Base-by-base conservation (phyloP, 2,797 vertebrate species). In the Pempheris klunzingeri region DNA sequence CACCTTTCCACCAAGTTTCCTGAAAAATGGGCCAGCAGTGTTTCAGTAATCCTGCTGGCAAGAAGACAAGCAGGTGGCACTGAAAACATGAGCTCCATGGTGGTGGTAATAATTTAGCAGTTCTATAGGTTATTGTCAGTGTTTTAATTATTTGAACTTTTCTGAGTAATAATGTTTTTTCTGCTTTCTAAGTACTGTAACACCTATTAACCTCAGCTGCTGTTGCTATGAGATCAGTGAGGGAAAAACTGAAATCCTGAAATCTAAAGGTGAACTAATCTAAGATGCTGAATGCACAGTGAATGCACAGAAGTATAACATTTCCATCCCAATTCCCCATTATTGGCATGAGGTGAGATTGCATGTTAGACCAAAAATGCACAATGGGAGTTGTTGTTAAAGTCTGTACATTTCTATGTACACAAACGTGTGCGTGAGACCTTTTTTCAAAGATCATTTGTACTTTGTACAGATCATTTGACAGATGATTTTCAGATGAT, bases 171-270 rank as follows among this genome's bases (percentile, higher is more conserved):
- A 2, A 0, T 74, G 11, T 39, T 28, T 63, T 26, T 64, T 22
- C 14, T 24, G 20, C 7, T 46, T 53, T 3, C 38, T 14, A 24
- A 58, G 24, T 18, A 34, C 26, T 20, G 20, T 15, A 32, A 32
- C 15, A 34, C 11, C n/a, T 44, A 59, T 38, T 50, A 52, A 17
- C 28, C 7, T 63, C 26, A 26, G 14, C 28, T 46, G 22, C 50
- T 71, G 66, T 43, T 70, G 43, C 52, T 54, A 57, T 41, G 32
- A 30, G 55, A 22, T 12, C 11, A 32, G 71, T 32, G 4, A 32
- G 30, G 30, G n/a, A 20, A 63, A 44, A 49, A 34, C 36, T 39
- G 26, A n/a, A n/a, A 17, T 26, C 3, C 41, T 57, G 20, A 4
- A n/a, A 39, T 30, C n/a, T 49, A 34, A n/a, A 49, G 36, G 32